Conservation (phyloP, 2,797 vertebrate species). For the Echeneis naucrates region DNA sequence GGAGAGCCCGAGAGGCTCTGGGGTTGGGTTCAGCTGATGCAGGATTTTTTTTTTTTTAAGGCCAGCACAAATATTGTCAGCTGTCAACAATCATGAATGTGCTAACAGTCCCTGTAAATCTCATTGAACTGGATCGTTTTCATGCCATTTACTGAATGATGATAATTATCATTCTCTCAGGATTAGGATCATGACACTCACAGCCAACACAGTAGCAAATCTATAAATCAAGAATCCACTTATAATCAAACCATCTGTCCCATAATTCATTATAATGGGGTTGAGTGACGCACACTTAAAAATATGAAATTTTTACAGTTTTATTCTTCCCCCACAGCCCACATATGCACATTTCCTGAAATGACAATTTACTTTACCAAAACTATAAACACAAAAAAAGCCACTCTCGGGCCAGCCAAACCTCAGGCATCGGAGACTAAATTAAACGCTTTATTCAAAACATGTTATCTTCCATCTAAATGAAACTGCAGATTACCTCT, state of each 20-base stretch:
- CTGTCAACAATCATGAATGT: slow-evolving; percentile 1
- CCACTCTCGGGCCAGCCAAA: slow-evolving; percentile 62
- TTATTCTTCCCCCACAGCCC: slow-evolving; percentile 36
- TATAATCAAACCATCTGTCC: slow-evolving; percentile 27
- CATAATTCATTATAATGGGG: slow-evolving; percentile 30
- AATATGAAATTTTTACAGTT: slow-evolving; percentile 30
- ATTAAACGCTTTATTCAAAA: slow-evolving; percentile 63
- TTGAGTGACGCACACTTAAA: slow-evolving; percentile 22
- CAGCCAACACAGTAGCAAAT: slow-evolving; percentile 30
- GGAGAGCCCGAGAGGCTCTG: slow-evolving; percentile 19
- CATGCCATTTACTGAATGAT: slow-evolving; percentile 9
- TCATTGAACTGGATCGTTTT: not conserved
- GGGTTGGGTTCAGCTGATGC: slow-evolving; percentile 21
- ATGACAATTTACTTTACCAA: slow-evolving; percentile 64
- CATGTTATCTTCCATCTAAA: slow-evolving; percentile 69
- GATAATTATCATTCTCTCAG: not conserved
- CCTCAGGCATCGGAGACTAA: slow-evolving; percentile 61
- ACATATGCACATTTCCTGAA: slow-evolving; percentile 50
- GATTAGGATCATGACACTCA: not conserved
- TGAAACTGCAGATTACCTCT: slow-evolving; percentile 39
- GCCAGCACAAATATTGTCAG: slow-evolving; percentile 16
- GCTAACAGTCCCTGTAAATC: not conserved
- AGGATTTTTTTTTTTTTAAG: slow-evolving; percentile 13
- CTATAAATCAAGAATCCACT: slow-evolving; percentile 9
- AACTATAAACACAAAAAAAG: slow-evolving; percentile 61